Percentiles rank a stretch among this genome's conserved stretches.
phyloP scores from a whole-genome alignment of 2,797 vertebrate genomes.

The Sebastes kiyomatsui region DNA sequence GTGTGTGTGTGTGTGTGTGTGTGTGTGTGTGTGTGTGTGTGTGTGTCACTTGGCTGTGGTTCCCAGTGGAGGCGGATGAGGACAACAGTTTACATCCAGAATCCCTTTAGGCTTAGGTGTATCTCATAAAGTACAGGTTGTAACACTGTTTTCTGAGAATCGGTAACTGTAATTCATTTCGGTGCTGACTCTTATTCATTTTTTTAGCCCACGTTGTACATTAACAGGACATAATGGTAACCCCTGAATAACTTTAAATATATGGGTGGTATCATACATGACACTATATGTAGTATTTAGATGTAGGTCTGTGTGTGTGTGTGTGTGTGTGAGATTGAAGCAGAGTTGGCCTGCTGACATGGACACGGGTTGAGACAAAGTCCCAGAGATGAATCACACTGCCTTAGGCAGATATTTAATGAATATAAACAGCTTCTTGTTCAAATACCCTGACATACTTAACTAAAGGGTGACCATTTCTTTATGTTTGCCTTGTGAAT shows the following conservation, averaged over 20 bases:
- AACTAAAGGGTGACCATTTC: background rate
- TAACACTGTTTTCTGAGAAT: slow-evolving; percentile 20
- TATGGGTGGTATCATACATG: background rate
- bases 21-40: slow-evolving; percentile 3
- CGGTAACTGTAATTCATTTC: background rate
- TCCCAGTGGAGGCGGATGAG: slow-evolving; percentile 39
- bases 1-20: background rate
- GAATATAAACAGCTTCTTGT: background rate
- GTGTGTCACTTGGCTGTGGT: slow-evolving; percentile 31
- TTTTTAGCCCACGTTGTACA: background rate
- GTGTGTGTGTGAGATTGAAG: background rate
- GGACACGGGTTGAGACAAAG: background rate
- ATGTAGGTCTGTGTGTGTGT: background rate
- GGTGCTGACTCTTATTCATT: slow-evolving; percentile 9
- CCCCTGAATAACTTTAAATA: slow-evolving; percentile 13
- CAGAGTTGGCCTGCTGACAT: slow-evolving; percentile 11
- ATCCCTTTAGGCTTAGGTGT: slow-evolving; percentile 51
- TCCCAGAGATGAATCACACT: background rate
- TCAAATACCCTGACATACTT: background rate
- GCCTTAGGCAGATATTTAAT: background rate
- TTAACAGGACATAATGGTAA: background rate
- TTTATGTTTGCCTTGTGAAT: background rate
- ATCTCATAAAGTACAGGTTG: slow-evolving; percentile 46
- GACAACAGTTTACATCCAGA: slow-evolving; percentile 40
- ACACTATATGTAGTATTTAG: background rate